Evolutionary conservation across 92 coral and sea anemone genomes (phyloP), one percentile per base, ranked within the genome.

Genomic region (Phenganax subtilis): DNA sequence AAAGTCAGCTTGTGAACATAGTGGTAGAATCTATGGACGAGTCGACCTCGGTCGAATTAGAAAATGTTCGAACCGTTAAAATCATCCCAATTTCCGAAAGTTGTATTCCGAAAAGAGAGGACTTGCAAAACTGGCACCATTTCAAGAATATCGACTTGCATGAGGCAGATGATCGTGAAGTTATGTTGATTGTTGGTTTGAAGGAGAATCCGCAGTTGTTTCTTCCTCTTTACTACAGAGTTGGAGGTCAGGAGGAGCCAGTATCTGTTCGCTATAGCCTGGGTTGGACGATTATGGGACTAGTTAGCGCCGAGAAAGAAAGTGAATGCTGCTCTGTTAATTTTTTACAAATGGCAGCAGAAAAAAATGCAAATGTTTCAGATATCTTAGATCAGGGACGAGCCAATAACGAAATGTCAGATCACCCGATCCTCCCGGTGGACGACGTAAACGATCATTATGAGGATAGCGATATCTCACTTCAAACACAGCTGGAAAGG

Each of bases 231-330:
- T 89, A 86, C 56, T 80, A 44, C 76, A 63, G 73, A 31, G 81
- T 82, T 57, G 90, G 86, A 54, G 73, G 81, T 12, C 0, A 28
- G 71, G 67, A 66, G 28, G 80, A 85, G 47, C 87, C 85, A 57
- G 67, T 77, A 28, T 87, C 89, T 54, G 66, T 83, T 57, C 57
- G 85, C 29, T 82, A 86, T 59, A 88, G 87, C 55, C 72, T 89
- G 75, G 90, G 92, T 56, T 87, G 88, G 88, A 89, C 89, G 47
- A 85, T 86, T 68, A 89, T 83, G 86, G 87, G 91, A 57, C 87
- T 86, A 64, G 70, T 89, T 76, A 79, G 85, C 10, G 79, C 70
- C 10, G 51, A 64, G 74, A 86, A 86, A 69, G 71, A 66, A 27
- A 55, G 62, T 72, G 55, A 53, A 12, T 3, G 27, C 71, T 83